A percentile compares a stretch with the other conserved stretches of the same genome.
Conservation (phyloP, 2,888 invertebrate genomes). For the Opisthograptis luteolata region DNA sequence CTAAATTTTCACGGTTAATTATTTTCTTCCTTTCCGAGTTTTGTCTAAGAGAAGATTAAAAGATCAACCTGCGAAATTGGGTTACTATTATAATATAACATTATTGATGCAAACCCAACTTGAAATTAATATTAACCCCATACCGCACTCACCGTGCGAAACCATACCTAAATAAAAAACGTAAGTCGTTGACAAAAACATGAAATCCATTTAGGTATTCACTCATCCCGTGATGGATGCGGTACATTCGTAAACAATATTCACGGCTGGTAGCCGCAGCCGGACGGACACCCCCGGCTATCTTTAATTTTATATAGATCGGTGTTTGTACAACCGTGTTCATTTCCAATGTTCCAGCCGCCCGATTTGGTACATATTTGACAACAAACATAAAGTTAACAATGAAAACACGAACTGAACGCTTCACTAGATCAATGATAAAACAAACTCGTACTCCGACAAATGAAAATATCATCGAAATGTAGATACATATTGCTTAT, state of each 20-base stretch:
- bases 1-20: no score
- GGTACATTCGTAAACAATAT: constrained; percentile 72
- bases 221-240: constrained; percentile 57
- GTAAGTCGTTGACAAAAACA: constrained; percentile 39
- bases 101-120: no score
- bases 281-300: constrained; percentile 53
- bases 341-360: constrained; percentile 43
- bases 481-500: constrained; percentile 9
- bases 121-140: no score
- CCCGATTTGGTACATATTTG: constrained; percentile 33
- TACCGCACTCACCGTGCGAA: no score
- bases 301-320: constrained; percentile 69
- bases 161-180: constrained; percentile 19
- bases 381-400: constrained; percentile 32
- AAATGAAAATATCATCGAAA: constrained; percentile 9
- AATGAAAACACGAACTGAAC: constrained; percentile 21
- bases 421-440: constrained; percentile 19
- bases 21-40: no score
- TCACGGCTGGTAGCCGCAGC: constrained; percentile 47
- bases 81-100: no score
- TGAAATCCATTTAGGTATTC: constrained; percentile 22
- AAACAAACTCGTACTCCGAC: constrained; percentile 15
- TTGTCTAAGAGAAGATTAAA: no score
- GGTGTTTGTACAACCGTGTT: constrained; percentile 55
- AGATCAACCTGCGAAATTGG: no score